Conservation (phyloP, 2,888 invertebrate species). For the Diplazon laetatorius region DNA sequence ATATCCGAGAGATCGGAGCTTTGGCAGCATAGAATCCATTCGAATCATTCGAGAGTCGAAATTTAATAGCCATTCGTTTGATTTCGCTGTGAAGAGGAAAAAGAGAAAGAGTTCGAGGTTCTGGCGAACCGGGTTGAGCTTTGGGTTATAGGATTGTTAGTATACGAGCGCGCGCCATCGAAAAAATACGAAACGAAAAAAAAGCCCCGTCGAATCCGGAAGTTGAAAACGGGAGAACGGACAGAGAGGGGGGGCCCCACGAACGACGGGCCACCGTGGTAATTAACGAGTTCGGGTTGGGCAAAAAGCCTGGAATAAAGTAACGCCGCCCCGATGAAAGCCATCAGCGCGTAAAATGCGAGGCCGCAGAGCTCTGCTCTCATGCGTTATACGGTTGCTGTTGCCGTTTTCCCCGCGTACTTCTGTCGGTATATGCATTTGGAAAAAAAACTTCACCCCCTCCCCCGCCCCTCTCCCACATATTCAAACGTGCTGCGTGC, state of each 20-base stretch:
- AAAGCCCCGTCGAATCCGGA: constrained; percentile 46
- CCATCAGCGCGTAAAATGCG: constrained; percentile 74
- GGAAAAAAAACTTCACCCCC: constrained; percentile 38
- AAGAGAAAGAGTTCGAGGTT: not conserved
- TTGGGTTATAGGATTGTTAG: constrained; percentile 30
- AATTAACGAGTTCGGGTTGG: constrained; percentile 74
- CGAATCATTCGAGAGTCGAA: constrained; percentile 47
- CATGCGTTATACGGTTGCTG: constrained; percentile 26
- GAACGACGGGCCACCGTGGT: constrained; percentile 52
- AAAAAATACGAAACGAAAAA: constrained; percentile 28
- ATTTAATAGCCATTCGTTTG: constrained; percentile 51
- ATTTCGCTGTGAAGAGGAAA: constrained; percentile 31
- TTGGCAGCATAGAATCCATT: constrained; percentile 21
- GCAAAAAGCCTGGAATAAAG: constrained; percentile 73
- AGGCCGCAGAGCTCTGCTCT: constrained; percentile 24
- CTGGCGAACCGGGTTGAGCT: not conserved
- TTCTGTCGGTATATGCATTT: constrained; percentile 31
- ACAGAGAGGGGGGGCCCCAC: constrained; percentile 26
- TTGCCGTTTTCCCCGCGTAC: constrained; percentile 8
- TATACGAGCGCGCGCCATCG: constrained; percentile 10
- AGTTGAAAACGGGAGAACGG: constrained; percentile 28
- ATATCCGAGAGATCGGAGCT: constrained; percentile 37
- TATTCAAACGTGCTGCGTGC: constrained; percentile 30
- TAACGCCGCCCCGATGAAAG: constrained; percentile 73
- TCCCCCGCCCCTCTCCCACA: too few relatives aligned